phyloP scores from a whole-genome alignment of 2,113 vertebrate genomes.

The Atherinomorus stipes region DNA sequence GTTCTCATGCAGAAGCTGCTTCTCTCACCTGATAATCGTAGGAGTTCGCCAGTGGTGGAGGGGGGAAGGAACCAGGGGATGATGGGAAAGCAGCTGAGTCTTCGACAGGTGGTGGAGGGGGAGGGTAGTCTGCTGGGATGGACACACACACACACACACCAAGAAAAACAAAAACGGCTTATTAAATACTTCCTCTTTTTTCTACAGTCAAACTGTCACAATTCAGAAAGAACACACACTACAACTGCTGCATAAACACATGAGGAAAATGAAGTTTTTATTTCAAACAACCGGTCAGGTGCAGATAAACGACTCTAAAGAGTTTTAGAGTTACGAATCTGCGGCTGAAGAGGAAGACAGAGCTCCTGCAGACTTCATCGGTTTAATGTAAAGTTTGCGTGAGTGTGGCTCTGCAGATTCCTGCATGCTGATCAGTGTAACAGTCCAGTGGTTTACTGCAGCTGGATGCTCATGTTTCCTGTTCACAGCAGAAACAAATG shows the following conservation, averaged over 20 bases:
- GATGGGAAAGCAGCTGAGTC: conserved; percentile 77
- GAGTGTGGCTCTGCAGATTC: background rate
- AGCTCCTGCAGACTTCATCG: background rate
- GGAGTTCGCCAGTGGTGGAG: conserved; percentile 77
- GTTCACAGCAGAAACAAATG: background rate
- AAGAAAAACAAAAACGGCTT: conserved; percentile 47
- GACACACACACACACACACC: conserved; percentile 25
- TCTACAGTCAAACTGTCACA: conserved; percentile 56
- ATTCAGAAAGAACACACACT: conserved; percentile 6
- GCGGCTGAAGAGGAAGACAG: background rate
- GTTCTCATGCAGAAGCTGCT: conserved; percentile 1
- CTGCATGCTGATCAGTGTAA: background rate
- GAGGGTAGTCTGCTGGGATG: conserved; percentile 84
- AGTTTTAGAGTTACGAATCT: background rate
- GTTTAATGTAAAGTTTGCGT: too few species aligned
- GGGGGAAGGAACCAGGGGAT: conserved; percentile 77
- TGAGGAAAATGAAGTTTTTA: background rate
- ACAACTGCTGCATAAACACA: background rate
- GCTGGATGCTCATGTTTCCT: background rate
- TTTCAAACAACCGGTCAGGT: conserved; percentile 1
- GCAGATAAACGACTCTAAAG: background rate
- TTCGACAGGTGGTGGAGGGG: conserved; percentile 85
- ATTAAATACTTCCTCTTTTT: conserved; percentile 65
- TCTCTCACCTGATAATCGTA: conserved; percentile 80
- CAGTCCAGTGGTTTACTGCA: too few species aligned